These are phyloP conservation scores for Notospermus geniculatus DNA, from an alignment of 1,140 invertebrate genomes.

Conservation along the genomic window DNA sequence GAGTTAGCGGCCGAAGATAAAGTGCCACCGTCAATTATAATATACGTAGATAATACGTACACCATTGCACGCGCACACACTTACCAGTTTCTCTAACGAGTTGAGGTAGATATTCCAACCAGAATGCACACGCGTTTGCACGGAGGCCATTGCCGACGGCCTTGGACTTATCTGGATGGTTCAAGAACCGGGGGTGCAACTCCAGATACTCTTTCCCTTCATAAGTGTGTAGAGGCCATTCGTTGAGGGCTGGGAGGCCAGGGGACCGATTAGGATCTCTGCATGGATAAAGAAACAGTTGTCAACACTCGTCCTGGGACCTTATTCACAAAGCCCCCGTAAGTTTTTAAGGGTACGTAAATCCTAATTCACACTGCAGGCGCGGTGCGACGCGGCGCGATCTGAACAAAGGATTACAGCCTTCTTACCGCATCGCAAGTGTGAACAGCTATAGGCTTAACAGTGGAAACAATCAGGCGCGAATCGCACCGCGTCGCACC, in stretches of 20 bases:
- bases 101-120: conserved; percentile 91
- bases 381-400: too few relatives aligned
- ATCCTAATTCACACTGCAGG: too few relatives aligned
- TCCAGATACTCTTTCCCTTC: conserved; percentile 81
- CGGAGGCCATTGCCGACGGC: conserved; percentile 76
- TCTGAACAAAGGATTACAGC: too few relatives aligned
- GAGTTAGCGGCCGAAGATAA: too few relatives aligned
- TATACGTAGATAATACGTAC: too few relatives aligned
- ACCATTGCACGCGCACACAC: too few relatives aligned
- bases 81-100: conserved; percentile 67
- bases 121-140: conserved; percentile 91
- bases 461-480: too few relatives aligned
- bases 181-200: conserved; percentile 70
- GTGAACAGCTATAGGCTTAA: too few relatives aligned
- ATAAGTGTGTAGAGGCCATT: conserved; percentile 85
- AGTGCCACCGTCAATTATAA: too few relatives aligned
- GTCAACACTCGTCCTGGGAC: too few relatives aligned
- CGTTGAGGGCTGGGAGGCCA: conserved; percentile 56
- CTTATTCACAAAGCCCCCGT: background rate
- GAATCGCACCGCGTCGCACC: too few relatives aligned
- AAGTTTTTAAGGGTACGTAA: background rate
- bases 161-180: conserved; percentile 34
- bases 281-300: conserved; percentile 62
- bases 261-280: conserved; percentile 67
- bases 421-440: too few relatives aligned